Conservation (phyloP, 2,888 invertebrate genomes). For the Clitarchus hookeri region DNA sequence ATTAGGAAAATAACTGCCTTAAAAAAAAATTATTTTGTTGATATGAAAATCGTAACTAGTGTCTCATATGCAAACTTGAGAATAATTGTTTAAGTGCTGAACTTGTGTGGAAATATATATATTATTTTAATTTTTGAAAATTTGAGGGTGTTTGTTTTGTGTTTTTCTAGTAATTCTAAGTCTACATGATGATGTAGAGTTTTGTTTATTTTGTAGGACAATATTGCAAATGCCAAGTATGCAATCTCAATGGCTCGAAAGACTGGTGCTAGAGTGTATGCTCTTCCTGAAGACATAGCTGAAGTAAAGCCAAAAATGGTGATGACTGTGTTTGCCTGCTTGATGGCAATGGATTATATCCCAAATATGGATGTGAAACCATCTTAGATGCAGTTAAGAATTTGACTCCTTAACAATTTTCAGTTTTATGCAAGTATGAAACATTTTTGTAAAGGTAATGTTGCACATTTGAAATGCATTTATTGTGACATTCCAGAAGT, state of each 20-base stretch:
- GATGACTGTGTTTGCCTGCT: conserved; percentile 99
- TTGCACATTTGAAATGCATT: neutral
- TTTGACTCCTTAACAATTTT: neutral
- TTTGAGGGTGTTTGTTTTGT: too few species aligned
- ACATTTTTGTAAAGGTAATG: neutral
- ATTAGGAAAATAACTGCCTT: too few species aligned
- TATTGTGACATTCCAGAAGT: conserved; percentile 4
- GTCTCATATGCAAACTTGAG: too few species aligned
- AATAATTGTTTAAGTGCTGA: too few species aligned
- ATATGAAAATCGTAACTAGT: too few species aligned
- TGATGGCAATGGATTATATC: conserved; percentile 97
- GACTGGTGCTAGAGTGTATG: conserved; percentile 96
- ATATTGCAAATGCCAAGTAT: conserved; percentile 97
- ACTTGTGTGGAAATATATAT: too few species aligned
- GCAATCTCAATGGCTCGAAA: conserved; percentile 98
- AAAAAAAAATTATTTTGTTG: too few species aligned
- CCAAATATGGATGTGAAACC: conserved; percentile 73
- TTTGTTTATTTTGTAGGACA: conserved; percentile 69
- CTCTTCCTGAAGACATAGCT: conserved; percentile 97
- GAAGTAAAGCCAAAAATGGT: conserved; percentile 99
- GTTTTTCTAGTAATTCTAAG: too few species aligned
- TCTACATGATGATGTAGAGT: neutral
- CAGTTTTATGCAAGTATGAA: neutral
- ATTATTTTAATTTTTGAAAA: too few species aligned
- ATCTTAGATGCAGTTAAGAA: conserved; percentile 26